phyloP scores from a whole-genome alignment of 2,113 vertebrate species.

The Anoplopoma fimbria region DNA sequence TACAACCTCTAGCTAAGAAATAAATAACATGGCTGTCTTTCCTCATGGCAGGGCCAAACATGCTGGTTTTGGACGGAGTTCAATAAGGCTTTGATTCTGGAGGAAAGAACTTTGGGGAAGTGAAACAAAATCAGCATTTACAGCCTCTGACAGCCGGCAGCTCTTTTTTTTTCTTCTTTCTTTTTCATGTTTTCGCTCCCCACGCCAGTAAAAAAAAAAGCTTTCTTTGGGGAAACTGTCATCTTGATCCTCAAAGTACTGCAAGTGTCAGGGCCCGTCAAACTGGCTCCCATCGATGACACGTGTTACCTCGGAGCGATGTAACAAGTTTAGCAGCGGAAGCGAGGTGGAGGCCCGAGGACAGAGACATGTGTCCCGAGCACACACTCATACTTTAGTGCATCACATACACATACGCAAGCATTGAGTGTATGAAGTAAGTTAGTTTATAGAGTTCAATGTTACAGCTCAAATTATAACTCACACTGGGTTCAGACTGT shows the following conservation, averaged over 20 bases:
- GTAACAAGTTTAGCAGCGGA: slow-evolving; percentile 55
- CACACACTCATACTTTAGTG: not conserved
- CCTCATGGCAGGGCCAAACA: slow-evolving; percentile 90
- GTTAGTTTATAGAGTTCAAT: not conserved
- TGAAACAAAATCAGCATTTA: slow-evolving; percentile 93
- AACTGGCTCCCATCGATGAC: slow-evolving; percentile 73
- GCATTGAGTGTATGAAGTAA: too few relatives aligned
- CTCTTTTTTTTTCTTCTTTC: slow-evolving; percentile 47
- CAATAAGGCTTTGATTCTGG: slow-evolving; percentile 89
- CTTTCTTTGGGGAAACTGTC: slow-evolving; percentile 83
- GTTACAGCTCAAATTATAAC: not conserved
- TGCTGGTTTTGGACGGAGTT: slow-evolving; percentile 91
- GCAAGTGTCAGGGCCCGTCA: slow-evolving; percentile 81
- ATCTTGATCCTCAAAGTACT: slow-evolving; percentile 59
- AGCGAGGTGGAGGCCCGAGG: slow-evolving; percentile 71
- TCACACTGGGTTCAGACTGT: not conserved
- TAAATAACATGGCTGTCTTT: slow-evolving; percentile 84
- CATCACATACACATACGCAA: not conserved
- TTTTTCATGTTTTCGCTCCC: slow-evolving; percentile 81
- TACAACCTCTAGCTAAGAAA: slow-evolving; percentile 82
- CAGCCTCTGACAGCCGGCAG: slow-evolving; percentile 89
- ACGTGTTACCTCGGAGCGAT: slow-evolving; percentile 70
- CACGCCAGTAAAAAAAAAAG: slow-evolving; percentile 83
- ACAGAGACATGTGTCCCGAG: slow-evolving; percentile 15
- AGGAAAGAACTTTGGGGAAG: slow-evolving; percentile 77